Conservation (phyloP, 2,888 invertebrate genomes). For the Meloe dianella region DNA sequence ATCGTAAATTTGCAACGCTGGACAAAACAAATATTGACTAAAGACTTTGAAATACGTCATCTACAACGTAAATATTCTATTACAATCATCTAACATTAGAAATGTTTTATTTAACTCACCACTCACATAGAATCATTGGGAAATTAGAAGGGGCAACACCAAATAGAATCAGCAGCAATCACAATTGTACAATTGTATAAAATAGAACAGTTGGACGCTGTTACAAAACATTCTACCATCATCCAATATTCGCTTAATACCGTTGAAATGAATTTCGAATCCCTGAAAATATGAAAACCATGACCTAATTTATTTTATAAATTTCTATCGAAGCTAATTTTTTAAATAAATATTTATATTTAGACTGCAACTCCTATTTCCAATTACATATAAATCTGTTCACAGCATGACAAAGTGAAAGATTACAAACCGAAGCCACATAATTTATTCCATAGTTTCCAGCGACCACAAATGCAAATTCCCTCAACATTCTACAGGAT, state of each 20-base stretch:
- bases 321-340: neutral
- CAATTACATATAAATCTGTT: neutral
- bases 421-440: neutral
- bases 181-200: too few species aligned
- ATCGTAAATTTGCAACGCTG: constrained; percentile 35
- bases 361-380: neutral
- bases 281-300: neutral
- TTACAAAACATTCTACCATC: neutral
- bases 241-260: neutral
- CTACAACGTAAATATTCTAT: constrained; percentile 4
- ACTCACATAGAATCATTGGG: too few species aligned
- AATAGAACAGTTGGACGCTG: neutral
- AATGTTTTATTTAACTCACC: neutral
- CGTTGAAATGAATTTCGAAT: neutral
- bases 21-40: constrained; percentile 14
- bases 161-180: too few species aligned
- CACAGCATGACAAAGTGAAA: neutral
- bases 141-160: too few species aligned
- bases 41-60: constrained; percentile 4
- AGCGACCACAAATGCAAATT: neutral
- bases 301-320: constrained; percentile 1
- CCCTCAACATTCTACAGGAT: neutral
- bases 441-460: neutral
- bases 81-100: neutral
- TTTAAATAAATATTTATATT: neutral